Base-by-base conservation (phyloP, 1,140 invertebrate genomes). In the Bombyx mandarina region DNA sequence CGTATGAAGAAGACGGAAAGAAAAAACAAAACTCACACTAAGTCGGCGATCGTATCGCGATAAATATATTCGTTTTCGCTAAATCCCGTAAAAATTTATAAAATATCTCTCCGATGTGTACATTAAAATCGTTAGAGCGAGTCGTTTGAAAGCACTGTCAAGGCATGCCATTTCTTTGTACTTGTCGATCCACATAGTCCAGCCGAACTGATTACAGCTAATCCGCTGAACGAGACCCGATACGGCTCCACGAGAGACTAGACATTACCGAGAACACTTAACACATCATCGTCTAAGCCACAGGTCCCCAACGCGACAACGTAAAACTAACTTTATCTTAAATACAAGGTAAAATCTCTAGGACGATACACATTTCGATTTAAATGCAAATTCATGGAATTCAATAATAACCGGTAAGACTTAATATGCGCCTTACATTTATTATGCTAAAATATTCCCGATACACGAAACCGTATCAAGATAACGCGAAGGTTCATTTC, bases 341-440 rank as follows among this genome's bases (percentile, higher is more conserved):
- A 83, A 82, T 79, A 82, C 68, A 79, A 76, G 81, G 79, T 81
- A 82, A 82, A 83, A 86, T 84, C 79, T 86, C 82, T 85, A 86
- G 79, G 77, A 82, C 79, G 71, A 82, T 79, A 84, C 73, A 83
- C 79, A 80, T 84, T 82, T 82, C 79, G 78, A 75, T 82, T 84
- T 87, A 87, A 87, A 87, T 87, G 84, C 84, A 87, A 87, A 85
- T 87, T 87, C 82, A 87, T 84, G 84, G 84, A 87, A 87, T 87
- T 87, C 82, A 87, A 84, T 80, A 81, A 77, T 71, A 78, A 72
- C 62, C 67, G 66, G 73, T 85, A 82, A 85, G 79, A 75, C 76
- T 63, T 50, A 58, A 52, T 49, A 63, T 35, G 52, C 62, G 71
- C 58, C 78, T 86, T 82, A 85, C 73, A 70, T 58, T 35, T 83